These are phyloP conservation scores for Andrena dorsata DNA, from an alignment of 2,888 invertebrate species.

Conservation along the genomic window DNA sequence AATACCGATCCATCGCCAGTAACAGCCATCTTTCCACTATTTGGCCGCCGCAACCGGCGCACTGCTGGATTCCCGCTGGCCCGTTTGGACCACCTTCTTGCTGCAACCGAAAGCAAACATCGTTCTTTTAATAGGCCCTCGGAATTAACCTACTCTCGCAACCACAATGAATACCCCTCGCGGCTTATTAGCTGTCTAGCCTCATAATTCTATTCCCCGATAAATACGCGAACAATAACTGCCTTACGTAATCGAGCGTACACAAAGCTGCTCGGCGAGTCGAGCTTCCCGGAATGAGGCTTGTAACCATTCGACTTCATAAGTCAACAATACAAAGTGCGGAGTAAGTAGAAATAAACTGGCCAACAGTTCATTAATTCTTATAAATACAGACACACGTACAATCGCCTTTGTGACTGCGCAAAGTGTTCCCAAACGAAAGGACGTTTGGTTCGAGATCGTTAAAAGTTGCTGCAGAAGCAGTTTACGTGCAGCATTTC, in stretches of 20 bases:
- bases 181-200: too few relatives aligned
- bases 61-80: slow-evolving; percentile 88
- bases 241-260: slow-evolving; percentile 24
- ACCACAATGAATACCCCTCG: too few relatives aligned
- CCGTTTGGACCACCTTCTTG: slow-evolving; percentile 83
- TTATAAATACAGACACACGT: not conserved
- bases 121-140: not conserved
- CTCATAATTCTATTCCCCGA: not conserved
- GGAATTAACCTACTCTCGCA: not conserved
- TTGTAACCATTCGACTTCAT: slow-evolving; percentile 15
- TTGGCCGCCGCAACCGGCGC: slow-evolving; percentile 96
- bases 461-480: not conserved
- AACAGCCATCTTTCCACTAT: slow-evolving; percentile 96
- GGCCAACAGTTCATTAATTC: not conserved
- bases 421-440: not conserved
- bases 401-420: not conserved
- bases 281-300: slow-evolving; percentile 13
- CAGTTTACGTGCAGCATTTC: not conserved
- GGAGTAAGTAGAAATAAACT: slow-evolving; percentile 20
- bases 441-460: not conserved
- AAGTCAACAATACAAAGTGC: not conserved
- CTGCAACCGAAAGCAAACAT: slow-evolving; percentile 73
- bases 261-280: slow-evolving; percentile 31
- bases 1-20: slow-evolving; percentile 96
- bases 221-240: slow-evolving; percentile 31